A percentile compares a stretch with the other conserved stretches of the same genome.
These are phyloP conservation scores for Hipparchia sbordonii DNA, from an alignment of 2,888 invertebrate species.

Conservation along the genomic window DNA sequence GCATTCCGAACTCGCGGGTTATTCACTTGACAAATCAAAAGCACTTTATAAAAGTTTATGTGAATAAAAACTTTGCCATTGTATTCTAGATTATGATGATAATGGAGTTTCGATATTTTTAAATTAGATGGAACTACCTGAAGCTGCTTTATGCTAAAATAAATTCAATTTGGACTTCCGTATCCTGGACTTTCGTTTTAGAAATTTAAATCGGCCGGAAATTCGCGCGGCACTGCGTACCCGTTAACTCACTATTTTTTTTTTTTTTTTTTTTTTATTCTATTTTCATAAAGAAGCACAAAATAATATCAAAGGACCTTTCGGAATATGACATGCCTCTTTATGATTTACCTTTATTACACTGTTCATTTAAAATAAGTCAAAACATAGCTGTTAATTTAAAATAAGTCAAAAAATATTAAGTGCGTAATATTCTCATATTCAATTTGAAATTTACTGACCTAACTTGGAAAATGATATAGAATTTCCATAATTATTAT, in stretches of 20 bases:
- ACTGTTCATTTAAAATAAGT: no score
- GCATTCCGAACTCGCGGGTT: no score
- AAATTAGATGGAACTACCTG: background rate
- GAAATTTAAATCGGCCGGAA: background rate
- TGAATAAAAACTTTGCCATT: background rate
- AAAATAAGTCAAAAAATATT: no score
- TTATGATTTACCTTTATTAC: background rate
- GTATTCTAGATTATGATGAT: background rate
- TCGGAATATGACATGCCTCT: background rate
- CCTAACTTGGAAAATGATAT: no score
- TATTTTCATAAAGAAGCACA: background rate
- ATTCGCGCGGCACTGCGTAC: background rate
- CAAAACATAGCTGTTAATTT: no score
- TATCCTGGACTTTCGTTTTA: background rate
- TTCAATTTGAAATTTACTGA: no score
- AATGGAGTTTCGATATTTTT: background rate
- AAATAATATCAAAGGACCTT: background rate
- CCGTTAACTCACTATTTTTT: slow-evolving; percentile 4
- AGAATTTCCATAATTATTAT: no score
- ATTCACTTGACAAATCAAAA: no score
- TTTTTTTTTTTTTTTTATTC: no score
- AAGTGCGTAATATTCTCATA: no score
- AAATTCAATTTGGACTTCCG: background rate
- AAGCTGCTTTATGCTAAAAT: background rate
- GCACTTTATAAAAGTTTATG: background rate